These are phyloP conservation scores for Ethmia dodecea DNA, from an alignment of 2,888 invertebrate species.

Conservation along the genomic window DNA sequence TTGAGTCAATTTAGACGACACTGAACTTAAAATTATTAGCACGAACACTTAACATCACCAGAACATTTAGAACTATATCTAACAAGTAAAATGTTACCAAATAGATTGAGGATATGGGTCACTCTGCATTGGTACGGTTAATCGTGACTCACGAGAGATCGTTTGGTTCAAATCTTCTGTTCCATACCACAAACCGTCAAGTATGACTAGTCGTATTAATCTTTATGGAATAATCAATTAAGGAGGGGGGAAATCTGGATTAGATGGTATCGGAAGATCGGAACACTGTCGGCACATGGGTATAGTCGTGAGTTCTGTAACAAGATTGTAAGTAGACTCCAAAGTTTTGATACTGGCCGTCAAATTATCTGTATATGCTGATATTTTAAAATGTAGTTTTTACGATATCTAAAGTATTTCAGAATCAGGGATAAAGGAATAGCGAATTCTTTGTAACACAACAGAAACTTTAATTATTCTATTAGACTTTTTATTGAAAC, in stretches of 20 bases:
- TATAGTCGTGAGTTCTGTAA: constrained; percentile 58
- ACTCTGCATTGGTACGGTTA: constrained; percentile 25
- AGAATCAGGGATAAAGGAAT: too few relatives aligned
- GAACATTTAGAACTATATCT: constrained; percentile 23
- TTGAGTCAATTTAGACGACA: constrained; percentile 41
- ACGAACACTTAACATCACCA: constrained; percentile 30
- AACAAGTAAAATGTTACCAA: too few relatives aligned
- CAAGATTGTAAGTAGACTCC: constrained; percentile 38
- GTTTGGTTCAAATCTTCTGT: constrained; percentile 53
- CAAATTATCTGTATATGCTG: neutral
- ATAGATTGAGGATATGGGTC: constrained; percentile 23
- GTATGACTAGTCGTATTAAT: constrained; percentile 68
- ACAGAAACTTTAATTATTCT: too few relatives aligned
- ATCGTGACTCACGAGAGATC: constrained; percentile 48
- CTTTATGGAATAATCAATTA: constrained; percentile 74
- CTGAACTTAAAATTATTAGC: constrained; percentile 48
- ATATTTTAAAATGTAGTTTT: too few relatives aligned
- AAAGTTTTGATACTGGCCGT: constrained; percentile 38
- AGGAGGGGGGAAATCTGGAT: constrained; percentile 69
- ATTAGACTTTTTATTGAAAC: too few relatives aligned
- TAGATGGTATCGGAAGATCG: constrained; percentile 69
- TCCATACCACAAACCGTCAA: constrained; percentile 47
- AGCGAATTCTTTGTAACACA: too few relatives aligned
- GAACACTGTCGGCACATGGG: constrained; percentile 64
- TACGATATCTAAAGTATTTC: too few relatives aligned